Evolutionary conservation across 2,888 invertebrate species (phyloP), one percentile per base, ranked within the genome.

Genomic region (Nebria brevicollis): DNA sequence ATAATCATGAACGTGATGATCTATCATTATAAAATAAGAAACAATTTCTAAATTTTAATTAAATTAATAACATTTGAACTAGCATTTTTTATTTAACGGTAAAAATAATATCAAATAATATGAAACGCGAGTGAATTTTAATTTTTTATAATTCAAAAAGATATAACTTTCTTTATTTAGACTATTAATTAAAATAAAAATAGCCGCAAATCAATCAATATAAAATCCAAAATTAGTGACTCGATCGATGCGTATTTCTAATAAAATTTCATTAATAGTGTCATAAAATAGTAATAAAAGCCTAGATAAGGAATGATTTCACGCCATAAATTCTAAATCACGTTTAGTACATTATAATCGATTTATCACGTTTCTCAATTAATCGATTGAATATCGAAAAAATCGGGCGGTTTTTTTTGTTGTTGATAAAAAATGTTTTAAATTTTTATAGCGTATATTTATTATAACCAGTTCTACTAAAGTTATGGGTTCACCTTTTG

Each of bases 361-460:
- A 80, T 80, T 80, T 75, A 75, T 75, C 80, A 80, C 80, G 80
- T 75, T 75, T 74, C 75, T 68, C 20, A 54, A 54, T 78, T 66
- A 73, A 78, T 78, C 78, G 78, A 78, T 78, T 78, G 74, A 78
- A 78, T 73, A 78, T 65, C 66, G 20, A 72, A 77, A 78, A 78
- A 66, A 73, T 15, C 70, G 77, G 65, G 72, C 73, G 41, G 77
- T 73, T 78, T 78, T 68, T n/a, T 11, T 66, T 66, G n/a, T 25
- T 66, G 43, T 43, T 54, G 54, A 54, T 54, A 54, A 54, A 54
- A 54, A 54, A 54, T 54, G 54, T 54, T 54, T 54, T 54, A 54
- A 54, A 54, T 54, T 54, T 54, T 54, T 54, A 54, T 11, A 54
- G 54, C 13, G 54, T 54, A 54, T 54, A 54, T 54, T 54, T 54